Conservation (phyloP, 2,113 vertebrate genomes). For the Tychaedon coryphoeus region DNA sequence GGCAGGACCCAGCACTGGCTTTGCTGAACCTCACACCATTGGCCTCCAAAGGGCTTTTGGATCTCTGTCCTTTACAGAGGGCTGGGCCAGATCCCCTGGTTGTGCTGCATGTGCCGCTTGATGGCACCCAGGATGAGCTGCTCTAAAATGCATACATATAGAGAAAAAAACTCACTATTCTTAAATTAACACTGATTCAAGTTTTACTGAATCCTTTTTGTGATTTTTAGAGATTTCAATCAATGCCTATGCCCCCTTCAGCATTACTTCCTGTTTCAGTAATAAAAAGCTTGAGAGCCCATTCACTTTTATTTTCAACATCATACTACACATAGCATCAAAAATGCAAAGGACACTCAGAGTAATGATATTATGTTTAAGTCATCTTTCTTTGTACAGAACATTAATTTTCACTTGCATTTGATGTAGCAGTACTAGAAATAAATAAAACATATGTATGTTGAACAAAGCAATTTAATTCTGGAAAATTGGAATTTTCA, state of each 20-base stretch:
- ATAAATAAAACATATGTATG: background rate
- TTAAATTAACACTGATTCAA: background rate
- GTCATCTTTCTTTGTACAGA: background rate
- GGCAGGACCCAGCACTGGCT: background rate
- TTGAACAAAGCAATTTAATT: background rate
- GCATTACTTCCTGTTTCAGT: background rate
- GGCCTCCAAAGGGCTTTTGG: too few species aligned
- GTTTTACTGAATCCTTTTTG: background rate
- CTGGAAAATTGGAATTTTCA: background rate
- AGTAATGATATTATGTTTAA: background rate
- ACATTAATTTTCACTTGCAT: background rate
- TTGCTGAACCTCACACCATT: accelerated
- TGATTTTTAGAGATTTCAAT: background rate
- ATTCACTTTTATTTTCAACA: background rate
- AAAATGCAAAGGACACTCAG: background rate
- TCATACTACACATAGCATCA: background rate
- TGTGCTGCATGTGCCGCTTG: background rate
- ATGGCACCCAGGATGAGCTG: background rate
- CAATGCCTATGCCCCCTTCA: background rate
- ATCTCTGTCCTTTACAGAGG: background rate
- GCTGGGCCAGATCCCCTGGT: background rate
- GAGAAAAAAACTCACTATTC: background rate
- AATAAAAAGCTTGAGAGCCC: background rate
- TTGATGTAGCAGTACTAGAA: background rate
- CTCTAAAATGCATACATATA: background rate